Evolutionary conservation across 2,113 vertebrate species (phyloP).

Genomic region (Romanogobio albipinnatus): DNA sequence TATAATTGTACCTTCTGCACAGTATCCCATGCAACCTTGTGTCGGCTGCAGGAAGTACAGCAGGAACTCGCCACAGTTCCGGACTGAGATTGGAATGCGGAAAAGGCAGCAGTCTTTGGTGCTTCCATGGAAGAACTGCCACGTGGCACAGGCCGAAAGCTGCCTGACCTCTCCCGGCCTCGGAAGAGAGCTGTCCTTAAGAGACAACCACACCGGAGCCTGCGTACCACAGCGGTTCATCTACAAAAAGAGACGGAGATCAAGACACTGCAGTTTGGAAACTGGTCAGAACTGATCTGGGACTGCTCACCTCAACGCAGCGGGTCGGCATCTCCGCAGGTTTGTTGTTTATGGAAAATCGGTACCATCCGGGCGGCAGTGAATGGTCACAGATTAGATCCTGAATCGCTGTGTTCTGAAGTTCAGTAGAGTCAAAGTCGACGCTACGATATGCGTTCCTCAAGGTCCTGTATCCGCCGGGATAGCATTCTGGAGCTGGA

Average conservation of each 20-base stretch:
- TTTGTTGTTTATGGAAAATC: slow-evolving; percentile 74
- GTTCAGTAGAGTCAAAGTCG: slow-evolving; percentile 77
- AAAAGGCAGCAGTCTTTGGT: slow-evolving; percentile 80
- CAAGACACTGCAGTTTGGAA: neutral
- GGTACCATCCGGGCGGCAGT: slow-evolving; percentile 73
- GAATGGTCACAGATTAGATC: slow-evolving; percentile 79
- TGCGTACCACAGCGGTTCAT: slow-evolving; percentile 86
- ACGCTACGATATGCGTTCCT: slow-evolving; percentile 69
- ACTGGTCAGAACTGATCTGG: neutral
- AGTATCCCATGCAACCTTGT: slow-evolving; percentile 81
- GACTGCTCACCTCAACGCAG: slow-evolving; percentile 74
- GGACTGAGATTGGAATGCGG: slow-evolving; percentile 70
- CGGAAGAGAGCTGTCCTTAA: slow-evolving; percentile 70
- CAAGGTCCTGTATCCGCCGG: slow-evolving; percentile 67
- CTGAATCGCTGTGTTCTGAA: slow-evolving; percentile 78
- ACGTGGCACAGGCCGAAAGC: slow-evolving; percentile 74
- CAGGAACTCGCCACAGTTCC: slow-evolving; percentile 76
- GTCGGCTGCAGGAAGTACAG: slow-evolving; percentile 78
- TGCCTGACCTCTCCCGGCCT: slow-evolving; percentile 65
- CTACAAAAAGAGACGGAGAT: slow-evolving; percentile 60
- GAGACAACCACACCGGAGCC: slow-evolving; percentile 82
- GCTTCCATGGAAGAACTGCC: slow-evolving; percentile 74
- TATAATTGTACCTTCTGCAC: slow-evolving; percentile 70
- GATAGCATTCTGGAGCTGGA: slow-evolving; percentile 74
- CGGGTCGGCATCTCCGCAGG: slow-evolving; percentile 78